Conservation (phyloP, 2,113 vertebrate species). For the Uria aalge region DNA sequence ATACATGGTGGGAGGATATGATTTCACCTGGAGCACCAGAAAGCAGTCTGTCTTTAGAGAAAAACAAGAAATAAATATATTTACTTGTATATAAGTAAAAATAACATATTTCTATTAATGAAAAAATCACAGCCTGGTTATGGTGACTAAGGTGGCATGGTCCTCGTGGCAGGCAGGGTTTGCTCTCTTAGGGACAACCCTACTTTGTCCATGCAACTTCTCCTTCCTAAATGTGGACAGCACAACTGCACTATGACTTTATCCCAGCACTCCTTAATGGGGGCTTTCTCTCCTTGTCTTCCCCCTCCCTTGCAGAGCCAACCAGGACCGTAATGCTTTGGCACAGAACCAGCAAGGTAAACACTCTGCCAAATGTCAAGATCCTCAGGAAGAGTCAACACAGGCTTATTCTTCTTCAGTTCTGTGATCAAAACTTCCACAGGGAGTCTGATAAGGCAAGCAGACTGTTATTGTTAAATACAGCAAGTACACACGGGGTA, state of each 20-base stretch:
- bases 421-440: constrained; percentile 57
- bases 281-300: not conserved
- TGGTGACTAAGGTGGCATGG: accelerated
- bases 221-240: not conserved
- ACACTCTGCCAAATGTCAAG: constrained; percentile 39
- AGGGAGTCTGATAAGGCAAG: constrained; percentile 55
- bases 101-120: not conserved
- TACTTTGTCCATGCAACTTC: not conserved
- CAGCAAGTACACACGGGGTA: constrained; percentile 33
- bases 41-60: not conserved
- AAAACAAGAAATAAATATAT: not conserved
- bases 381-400: constrained; percentile 61
- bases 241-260: not conserved
- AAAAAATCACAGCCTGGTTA: not conserved
- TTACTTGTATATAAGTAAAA: not conserved
- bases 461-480: constrained; percentile 34
- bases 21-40: not conserved
- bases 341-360: constrained; percentile 50
- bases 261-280: not conserved
- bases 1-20: not conserved
- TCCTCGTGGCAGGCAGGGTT: not conserved
- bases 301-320: not conserved
- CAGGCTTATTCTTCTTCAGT: constrained; percentile 40
- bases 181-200: not conserved
- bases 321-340: not conserved